phyloP scores from a whole-genome alignment of 2,888 invertebrate species.

The Geotrupes spiniger region DNA sequence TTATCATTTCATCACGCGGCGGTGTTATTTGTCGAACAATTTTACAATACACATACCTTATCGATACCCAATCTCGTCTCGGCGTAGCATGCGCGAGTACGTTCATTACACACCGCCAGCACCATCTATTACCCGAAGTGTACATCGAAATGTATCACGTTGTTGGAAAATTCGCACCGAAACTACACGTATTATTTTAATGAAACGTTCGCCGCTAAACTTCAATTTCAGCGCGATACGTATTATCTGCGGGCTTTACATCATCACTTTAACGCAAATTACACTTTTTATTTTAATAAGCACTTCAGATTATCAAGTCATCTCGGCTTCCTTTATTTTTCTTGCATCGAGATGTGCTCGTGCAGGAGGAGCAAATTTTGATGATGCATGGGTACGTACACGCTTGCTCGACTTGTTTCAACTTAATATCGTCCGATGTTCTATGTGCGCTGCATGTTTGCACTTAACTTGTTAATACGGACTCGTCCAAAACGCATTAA shows the following conservation, averaged over 20 bases:
- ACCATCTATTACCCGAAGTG: slow-evolving; percentile 4
- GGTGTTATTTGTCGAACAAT: slow-evolving; percentile 34
- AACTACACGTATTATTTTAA: slow-evolving; percentile 1
- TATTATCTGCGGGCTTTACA: neutral
- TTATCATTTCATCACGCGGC: slow-evolving; percentile 30
- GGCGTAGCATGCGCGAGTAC: slow-evolving; percentile 5
- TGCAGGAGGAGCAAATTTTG: too few species aligned
- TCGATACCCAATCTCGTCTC: slow-evolving; percentile 13
- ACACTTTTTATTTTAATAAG: too few species aligned
- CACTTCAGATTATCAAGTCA: too few species aligned
- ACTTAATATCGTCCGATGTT: too few species aligned
- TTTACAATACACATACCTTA: slow-evolving; percentile 26
- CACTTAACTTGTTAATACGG: too few species aligned
- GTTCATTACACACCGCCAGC: neutral
- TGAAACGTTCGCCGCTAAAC: slow-evolving; percentile 1
- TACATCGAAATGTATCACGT: slow-evolving; percentile 3
- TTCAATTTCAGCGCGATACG: neutral
- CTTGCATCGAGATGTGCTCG: too few species aligned
- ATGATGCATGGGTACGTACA: too few species aligned
- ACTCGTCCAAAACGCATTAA: too few species aligned
- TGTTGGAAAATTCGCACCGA: neutral
- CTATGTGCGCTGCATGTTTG: too few species aligned
- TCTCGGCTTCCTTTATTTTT: too few species aligned
- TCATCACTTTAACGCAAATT: too few species aligned
- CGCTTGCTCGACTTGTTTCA: too few species aligned